A percentile compares a stretch with the other conserved stretches of the same genome.
Evolutionary conservation across 2,888 invertebrate genomes (phyloP).

Genomic region (Steinernema carpocapsae): DNA sequence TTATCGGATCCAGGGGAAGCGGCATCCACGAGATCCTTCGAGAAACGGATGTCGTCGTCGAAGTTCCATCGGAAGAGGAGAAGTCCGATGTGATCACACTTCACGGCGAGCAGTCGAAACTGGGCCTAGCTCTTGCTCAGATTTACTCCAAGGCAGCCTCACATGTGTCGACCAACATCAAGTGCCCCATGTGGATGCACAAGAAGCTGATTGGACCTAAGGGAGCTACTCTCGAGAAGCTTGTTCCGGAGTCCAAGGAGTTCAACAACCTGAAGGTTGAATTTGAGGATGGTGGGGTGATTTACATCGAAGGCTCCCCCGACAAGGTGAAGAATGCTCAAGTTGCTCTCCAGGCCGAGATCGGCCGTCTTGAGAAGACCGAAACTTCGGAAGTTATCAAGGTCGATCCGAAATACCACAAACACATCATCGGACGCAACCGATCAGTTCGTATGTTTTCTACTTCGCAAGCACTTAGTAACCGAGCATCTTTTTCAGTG

Average conservation of each 20-base stretch:
- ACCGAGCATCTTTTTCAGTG: slow-evolving; percentile 74
- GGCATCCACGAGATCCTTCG: slow-evolving; percentile 92
- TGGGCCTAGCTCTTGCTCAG: slow-evolving; percentile 78
- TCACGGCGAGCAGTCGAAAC: slow-evolving; percentile 83
- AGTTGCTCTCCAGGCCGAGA: slow-evolving; percentile 80
- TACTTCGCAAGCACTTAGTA: too few species aligned
- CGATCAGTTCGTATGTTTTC: too few species aligned
- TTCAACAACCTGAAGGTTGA: slow-evolving; percentile 82
- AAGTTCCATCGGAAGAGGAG: slow-evolving; percentile 80
- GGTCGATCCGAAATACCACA: slow-evolving; percentile 88
- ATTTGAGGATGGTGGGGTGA: slow-evolving; percentile 88
- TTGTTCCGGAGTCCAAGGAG: too few species aligned
- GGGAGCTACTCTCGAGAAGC: slow-evolving; percentile 82
- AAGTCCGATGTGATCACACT: slow-evolving; percentile 89
- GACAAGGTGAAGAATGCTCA: slow-evolving; percentile 81
- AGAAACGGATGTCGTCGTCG: slow-evolving; percentile 92
- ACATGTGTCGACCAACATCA: too few species aligned
- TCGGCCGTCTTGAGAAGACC: slow-evolving; percentile 77
- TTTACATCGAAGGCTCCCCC: slow-evolving; percentile 92
- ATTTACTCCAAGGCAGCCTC: slow-evolving; percentile 59
- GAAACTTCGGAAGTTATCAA: slow-evolving; percentile 83
- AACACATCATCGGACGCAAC: slow-evolving; percentile 94
- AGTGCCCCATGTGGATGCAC: too few species aligned
- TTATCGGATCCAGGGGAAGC: slow-evolving; percentile 87
- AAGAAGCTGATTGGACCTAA: slow-evolving; percentile 85